Evolutionary conservation across 1,140 invertebrate genomes (phyloP).

Genomic region (Ceratina calcarata): DNA sequence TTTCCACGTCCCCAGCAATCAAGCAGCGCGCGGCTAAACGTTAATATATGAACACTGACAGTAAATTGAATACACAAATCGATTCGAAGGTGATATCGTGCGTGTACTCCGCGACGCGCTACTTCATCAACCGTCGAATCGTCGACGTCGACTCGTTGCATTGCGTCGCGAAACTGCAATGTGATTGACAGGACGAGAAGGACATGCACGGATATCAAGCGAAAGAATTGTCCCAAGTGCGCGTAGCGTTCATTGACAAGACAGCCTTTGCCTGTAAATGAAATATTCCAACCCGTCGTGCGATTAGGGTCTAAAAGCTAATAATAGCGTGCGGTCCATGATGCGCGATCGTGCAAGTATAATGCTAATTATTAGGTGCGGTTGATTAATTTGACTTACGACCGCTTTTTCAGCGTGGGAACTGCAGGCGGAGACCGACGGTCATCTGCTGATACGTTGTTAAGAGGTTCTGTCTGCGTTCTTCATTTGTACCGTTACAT

Average conservation of each 20-base stretch:
- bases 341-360: conserved; percentile 30
- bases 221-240: conserved; percentile 11
- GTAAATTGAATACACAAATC: conserved; percentile 68
- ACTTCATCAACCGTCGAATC: conserved; percentile 58
- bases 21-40: conserved; percentile 48
- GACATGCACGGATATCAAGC: conserved; percentile 21
- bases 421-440: conserved; percentile 2
- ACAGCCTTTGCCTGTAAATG: conserved; percentile 13
- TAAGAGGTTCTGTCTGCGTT: not conserved
- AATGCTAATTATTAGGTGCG: conserved; percentile 53
- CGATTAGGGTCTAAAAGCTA: conserved; percentile 47
- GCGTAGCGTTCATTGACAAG: conserved; percentile 54
- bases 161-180: not conserved
- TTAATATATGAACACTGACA: conserved; percentile 55
- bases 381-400: conserved; percentile 50
- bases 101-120: conserved; percentile 28
- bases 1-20: conserved; percentile 55
- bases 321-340: conserved; percentile 30
- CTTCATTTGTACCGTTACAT: conserved; percentile 14
- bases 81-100: conserved; percentile 55
- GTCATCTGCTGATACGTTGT: not conserved
- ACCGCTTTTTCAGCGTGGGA: conserved; percentile 11
- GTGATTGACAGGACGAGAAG: conserved; percentile 20
- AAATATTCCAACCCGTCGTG: conserved; percentile 47
- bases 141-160: conserved; percentile 35